Percentiles rank a stretch among this genome's conserved stretches.
Evolutionary conservation across 1,140 invertebrate species (phyloP).

Genomic region (Papilio glaucus): DNA sequence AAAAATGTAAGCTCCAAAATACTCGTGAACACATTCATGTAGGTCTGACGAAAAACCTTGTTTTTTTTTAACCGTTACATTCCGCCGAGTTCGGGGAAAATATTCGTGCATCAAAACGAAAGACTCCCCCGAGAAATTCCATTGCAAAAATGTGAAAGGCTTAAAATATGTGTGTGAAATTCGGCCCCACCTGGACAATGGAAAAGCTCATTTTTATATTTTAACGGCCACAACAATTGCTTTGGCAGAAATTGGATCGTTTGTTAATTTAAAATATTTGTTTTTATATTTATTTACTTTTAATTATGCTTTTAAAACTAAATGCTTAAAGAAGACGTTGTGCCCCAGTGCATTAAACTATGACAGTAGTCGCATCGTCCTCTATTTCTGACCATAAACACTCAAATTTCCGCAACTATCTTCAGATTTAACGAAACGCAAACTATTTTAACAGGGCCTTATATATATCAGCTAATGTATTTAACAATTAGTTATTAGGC

Average conservation of each 20-base stretch:
- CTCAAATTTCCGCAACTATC: too few relatives aligned
- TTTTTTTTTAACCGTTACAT: conserved; percentile 27
- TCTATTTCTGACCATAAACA: too few relatives aligned
- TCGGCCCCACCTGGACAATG: conserved; percentile 22
- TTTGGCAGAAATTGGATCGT: not conserved
- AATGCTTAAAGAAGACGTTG: too few relatives aligned
- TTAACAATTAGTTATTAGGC: too few relatives aligned
- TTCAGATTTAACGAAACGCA: too few relatives aligned
- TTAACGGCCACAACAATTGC: not conserved
- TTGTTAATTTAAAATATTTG: not conserved
- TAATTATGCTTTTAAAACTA: too few relatives aligned
- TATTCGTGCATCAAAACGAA: conserved; percentile 31
- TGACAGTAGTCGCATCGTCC: too few relatives aligned
- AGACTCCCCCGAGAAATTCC: conserved; percentile 31
- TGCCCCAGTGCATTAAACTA: too few relatives aligned
- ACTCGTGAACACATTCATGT: not conserved
- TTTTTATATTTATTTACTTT: too few relatives aligned
- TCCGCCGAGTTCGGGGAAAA: conserved; percentile 13
- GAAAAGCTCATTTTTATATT: conserved; percentile 9
- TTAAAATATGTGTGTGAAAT: conserved; percentile 24
- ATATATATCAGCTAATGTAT: too few relatives aligned
- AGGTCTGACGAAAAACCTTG: conserved; percentile 16
- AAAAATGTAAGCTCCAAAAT: not conserved
- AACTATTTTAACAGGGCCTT: too few relatives aligned
- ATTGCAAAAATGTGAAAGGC: conserved; percentile 23